These are phyloP conservation scores for Nymphalis polychloros DNA, from an alignment of 2,888 invertebrate genomes.

Conservation along the genomic window DNA sequence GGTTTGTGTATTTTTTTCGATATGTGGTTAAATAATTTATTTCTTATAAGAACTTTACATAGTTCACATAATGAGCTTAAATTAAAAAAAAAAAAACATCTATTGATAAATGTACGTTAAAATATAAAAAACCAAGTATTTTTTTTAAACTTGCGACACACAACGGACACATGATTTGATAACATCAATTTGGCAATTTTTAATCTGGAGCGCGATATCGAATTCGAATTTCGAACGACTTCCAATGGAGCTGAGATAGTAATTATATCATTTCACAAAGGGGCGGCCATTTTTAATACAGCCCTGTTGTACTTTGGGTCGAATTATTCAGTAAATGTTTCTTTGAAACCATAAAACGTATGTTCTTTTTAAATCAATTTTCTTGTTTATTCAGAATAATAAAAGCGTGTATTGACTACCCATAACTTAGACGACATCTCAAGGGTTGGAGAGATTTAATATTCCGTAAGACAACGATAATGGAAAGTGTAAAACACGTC, in stretches of 20 bases:
- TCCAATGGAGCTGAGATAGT: conserved; percentile 37
- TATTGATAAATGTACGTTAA: background rate
- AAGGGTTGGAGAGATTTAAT: conserved; percentile 31
- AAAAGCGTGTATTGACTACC: conserved; percentile 60
- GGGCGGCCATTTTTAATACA: conserved; percentile 14
- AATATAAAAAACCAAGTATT: background rate
- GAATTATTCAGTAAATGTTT: conserved; percentile 54
- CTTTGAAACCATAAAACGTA: conserved; percentile 60
- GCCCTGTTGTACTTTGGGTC: conserved; percentile 33
- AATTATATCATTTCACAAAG: conserved; percentile 31
- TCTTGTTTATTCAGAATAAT: conserved; percentile 73
- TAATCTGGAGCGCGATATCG: conserved; percentile 35
- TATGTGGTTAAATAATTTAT: no score
- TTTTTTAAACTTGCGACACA: conserved; percentile 1
- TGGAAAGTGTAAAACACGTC: background rate
- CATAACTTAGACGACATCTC: conserved; percentile 58
- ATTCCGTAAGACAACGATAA: background rate
- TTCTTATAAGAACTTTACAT: no score
- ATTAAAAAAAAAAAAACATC: background rate
- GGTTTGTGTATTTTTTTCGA: no score
- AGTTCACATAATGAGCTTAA: no score
- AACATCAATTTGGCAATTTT: conserved; percentile 23
- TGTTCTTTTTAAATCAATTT: conserved; percentile 76
- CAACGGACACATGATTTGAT: background rate
- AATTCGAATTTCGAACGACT: conserved; percentile 37